A percentile compares a stretch with the other conserved stretches of the same genome.
phyloP scores from a whole-genome alignment of 2,888 invertebrate species.

The Dolichomitus sp. region DNA sequence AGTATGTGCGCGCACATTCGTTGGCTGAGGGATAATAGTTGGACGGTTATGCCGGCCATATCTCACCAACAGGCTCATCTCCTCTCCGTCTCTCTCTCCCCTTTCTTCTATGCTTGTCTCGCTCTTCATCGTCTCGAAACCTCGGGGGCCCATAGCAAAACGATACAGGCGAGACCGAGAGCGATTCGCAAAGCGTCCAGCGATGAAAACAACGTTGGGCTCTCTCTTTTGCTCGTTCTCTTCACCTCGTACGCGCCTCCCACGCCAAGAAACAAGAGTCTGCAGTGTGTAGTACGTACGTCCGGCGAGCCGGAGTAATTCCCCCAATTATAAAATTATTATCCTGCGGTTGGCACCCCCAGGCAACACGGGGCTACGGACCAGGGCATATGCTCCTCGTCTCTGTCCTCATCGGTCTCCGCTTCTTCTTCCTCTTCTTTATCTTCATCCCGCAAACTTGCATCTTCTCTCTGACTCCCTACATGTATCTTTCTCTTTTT shows the following conservation, averaged over 20 bases:
- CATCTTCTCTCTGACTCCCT: slow-evolving; percentile 19
- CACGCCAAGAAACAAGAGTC: slow-evolving; percentile 77
- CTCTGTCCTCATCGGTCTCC: slow-evolving; percentile 69
- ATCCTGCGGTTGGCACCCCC: slow-evolving; percentile 85
- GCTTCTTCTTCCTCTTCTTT: slow-evolving; percentile 60
- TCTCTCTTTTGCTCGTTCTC: slow-evolving; percentile 22
- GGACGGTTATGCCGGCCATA: slow-evolving; percentile 85
- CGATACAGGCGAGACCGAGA: slow-evolving; percentile 57
- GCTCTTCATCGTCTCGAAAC: slow-evolving; percentile 22
- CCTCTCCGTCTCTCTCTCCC: slow-evolving; percentile 32
- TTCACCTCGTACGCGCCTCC: slow-evolving; percentile 76
- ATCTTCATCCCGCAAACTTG: slow-evolving; percentile 60
- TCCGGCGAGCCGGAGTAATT: slow-evolving; percentile 84
- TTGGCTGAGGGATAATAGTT: slow-evolving; percentile 81
- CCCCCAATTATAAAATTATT: slow-evolving; percentile 86
- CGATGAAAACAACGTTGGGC: slow-evolving; percentile 82
- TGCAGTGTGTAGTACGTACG: slow-evolving; percentile 72
- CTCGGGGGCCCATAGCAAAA: slow-evolving; percentile 63
- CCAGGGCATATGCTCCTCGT: slow-evolving; percentile 68
- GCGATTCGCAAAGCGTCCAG: slow-evolving; percentile 61
- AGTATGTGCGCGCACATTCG: slow-evolving; percentile 60
- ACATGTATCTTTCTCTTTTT: no score
- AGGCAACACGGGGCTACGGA: slow-evolving; percentile 82
- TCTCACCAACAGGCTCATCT: slow-evolving; percentile 82
- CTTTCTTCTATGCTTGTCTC: slow-evolving; percentile 24